Percentiles rank a stretch among this genome's conserved stretches.
Evolutionary conservation across 2,888 invertebrate genomes (phyloP).

Genomic region (Gnatocerus cornutus): DNA sequence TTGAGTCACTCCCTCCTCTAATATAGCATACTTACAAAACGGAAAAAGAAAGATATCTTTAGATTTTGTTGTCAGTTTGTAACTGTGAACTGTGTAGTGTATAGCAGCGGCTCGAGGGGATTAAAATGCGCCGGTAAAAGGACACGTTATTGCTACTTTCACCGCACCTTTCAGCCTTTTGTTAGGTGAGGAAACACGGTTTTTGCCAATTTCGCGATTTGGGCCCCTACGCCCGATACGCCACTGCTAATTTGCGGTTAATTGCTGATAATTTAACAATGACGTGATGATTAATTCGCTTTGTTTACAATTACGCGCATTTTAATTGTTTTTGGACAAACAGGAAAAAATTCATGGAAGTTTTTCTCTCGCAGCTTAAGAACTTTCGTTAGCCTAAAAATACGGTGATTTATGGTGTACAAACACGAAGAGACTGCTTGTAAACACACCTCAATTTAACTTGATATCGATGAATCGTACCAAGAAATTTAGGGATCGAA

Average conservation of each 20-base stretch:
- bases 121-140: conserved; percentile 48
- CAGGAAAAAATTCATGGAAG: background rate
- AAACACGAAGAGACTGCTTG: conserved; percentile 21
- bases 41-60: conserved; percentile 48
- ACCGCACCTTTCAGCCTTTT: conserved; percentile 48
- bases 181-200: conserved; percentile 32
- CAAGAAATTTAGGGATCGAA: too few species aligned
- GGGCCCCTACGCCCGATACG: background rate
- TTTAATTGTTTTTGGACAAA: conserved; percentile 2
- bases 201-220: background rate
- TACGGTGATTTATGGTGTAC: conserved; percentile 24
- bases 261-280: background rate
- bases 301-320: background rate
- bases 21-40: conserved; percentile 41
- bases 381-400: conserved; percentile 39
- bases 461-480: background rate
- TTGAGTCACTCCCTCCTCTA: conserved; percentile 45
- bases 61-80: conserved; percentile 47
- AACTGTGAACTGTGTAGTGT: conserved; percentile 40
- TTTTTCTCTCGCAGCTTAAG: conserved; percentile 2
- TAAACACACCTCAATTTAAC: conserved; percentile 17
- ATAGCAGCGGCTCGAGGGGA: conserved; percentile 25
- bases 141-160: conserved; percentile 50
- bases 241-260: background rate
- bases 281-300: too few species aligned